Percentiles rank a stretch among this genome's conserved stretches.
phyloP scores from a whole-genome alignment of 2,888 invertebrate genomes.

The Spilosoma lubricipeda region DNA sequence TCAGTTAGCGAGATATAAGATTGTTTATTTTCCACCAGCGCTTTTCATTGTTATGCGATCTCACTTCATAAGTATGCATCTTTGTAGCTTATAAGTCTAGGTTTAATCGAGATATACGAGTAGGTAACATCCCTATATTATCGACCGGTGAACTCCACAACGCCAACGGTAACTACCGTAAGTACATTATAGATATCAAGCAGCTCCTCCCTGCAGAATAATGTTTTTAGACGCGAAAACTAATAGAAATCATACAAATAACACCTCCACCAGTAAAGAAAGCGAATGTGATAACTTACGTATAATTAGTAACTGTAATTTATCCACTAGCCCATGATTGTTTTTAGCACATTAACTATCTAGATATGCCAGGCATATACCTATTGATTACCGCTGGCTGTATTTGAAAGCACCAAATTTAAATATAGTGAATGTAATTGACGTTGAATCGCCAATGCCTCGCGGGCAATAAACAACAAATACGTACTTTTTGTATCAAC shows the following conservation, averaged over 20 bases:
- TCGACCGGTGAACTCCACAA: conserved; percentile 73
- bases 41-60: neutral
- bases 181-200: conserved; percentile 39
- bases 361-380: conserved; percentile 1
- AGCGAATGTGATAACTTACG: neutral
- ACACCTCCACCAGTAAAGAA: neutral
- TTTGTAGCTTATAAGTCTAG: neutral
- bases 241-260: neutral
- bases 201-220: conserved; percentile 22
- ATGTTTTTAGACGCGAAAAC: conserved; percentile 21
- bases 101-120: neutral
- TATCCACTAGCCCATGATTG: neutral
- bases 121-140: conserved; percentile 61
- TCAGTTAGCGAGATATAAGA: neutral
- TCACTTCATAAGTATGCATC: neutral
- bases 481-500: conserved; percentile 73
- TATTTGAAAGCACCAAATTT: conserved; percentile 45
- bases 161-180: conserved; percentile 41
- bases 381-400: conserved; percentile 14
- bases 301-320: neutral
- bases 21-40: neutral
- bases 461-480: conserved; percentile 71
- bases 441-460: conserved; percentile 52
- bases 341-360: neutral
- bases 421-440: conserved; percentile 52